Evolutionary conservation across 2,888 invertebrate genomes (phyloP), one percentile per base, ranked within the genome.

Genomic region (Enchytraeus crypticus): DNA sequence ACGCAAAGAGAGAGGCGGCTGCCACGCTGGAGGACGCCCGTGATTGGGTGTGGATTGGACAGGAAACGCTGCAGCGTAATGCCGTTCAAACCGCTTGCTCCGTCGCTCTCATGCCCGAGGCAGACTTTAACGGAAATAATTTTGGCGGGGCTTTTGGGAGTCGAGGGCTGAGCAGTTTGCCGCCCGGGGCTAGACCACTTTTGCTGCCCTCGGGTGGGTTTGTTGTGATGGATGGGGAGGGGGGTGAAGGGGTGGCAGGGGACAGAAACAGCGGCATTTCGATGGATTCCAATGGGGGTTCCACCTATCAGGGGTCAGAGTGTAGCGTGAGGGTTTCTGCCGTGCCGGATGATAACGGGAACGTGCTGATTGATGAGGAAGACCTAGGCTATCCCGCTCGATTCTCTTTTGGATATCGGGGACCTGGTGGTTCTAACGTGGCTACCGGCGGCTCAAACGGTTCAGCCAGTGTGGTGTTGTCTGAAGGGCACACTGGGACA

Each of bases 11-110:
- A 29, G 60, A 53, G 72, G 71, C 46, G 51, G 55, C 29, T 51
- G 63, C 43, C 46, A 57, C 57, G 46, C 60, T 51, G 18, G 69
- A 72, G 4, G 71, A 76, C 21, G 73, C 71, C 34, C 71, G 73
- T 38, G 78, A 78, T 62, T 81, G 81, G 81, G 93, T 96, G 53
- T 96, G 95, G 95, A 83, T 96, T 62, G 93, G 95, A 72, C 81
- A 86, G 55, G 86, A 87, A 8, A 87, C 87, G 5, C 82, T 88
- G 64, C 86, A 80, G 63, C 70, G 79, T 14, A 77, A 76, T 67
- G 71, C 73, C 2, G 71, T 77, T 54, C 74, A 78, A 62, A 77
- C 79, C 2, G 70, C 73, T 4, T 77, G 77, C 57, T 72, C 74
- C 26, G 71, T 75, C 64, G 72, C 77, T 23, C 72, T 78, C 33